Conservation (phyloP, 2,888 invertebrate genomes). For the Odontocolon sp. region DNA sequence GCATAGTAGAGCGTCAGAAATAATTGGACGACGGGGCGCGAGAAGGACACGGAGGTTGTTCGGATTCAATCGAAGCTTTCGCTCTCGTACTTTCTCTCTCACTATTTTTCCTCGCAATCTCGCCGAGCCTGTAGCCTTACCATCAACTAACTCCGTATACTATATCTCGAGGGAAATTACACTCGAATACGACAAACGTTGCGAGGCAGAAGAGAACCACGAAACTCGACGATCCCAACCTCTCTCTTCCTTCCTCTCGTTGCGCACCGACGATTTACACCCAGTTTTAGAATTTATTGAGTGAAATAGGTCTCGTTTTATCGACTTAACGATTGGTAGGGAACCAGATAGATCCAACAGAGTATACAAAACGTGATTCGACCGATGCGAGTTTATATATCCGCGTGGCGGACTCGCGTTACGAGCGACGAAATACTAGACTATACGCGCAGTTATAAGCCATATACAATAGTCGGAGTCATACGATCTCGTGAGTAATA, state of each 20-base stretch:
- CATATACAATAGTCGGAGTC: neutral
- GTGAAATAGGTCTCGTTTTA: conserved; percentile 40
- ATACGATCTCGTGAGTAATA: conserved; percentile 9
- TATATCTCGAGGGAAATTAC: conserved; percentile 60
- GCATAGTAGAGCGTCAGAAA: conserved; percentile 68
- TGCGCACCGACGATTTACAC: conserved; percentile 22
- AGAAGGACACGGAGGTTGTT: conserved; percentile 59
- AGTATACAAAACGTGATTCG: conserved; percentile 27
- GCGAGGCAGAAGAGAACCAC: conserved; percentile 6
- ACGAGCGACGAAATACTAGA: conserved; percentile 22
- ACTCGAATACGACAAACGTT: conserved; percentile 53
- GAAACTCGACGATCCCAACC: conserved; percentile 17
- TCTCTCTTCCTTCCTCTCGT: conserved; percentile 26
- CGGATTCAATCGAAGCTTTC: conserved; percentile 59
- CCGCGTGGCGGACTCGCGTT: conserved; percentile 15
- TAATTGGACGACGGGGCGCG: conserved; percentile 74
- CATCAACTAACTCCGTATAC: conserved; percentile 15
- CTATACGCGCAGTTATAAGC: neutral
- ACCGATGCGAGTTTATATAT: conserved; percentile 47
- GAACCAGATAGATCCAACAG: conserved; percentile 12
- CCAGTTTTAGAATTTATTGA: conserved; percentile 43
- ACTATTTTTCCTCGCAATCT: conserved; percentile 5
- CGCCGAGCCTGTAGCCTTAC: neutral
- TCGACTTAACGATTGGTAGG: conserved; percentile 42
- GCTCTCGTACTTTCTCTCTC: neutral